Evolutionary conservation across 1,140 invertebrate species (phyloP).

Genomic region (Ericerus pela): DNA sequence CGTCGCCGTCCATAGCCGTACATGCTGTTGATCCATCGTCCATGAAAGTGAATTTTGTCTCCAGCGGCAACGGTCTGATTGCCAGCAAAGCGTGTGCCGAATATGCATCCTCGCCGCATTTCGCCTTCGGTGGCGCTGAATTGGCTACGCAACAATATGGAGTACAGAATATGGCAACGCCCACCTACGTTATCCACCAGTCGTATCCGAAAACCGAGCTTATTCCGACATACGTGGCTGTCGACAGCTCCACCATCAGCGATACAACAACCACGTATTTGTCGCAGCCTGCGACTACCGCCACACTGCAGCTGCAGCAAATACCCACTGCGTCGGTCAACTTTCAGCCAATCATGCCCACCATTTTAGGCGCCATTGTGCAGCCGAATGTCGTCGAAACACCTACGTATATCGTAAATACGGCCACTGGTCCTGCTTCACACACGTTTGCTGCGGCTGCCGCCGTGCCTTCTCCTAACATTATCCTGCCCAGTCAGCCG

Average conservation of each 20-base stretch:
- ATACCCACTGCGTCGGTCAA: slow-evolving; percentile 32
- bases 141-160: background rate
- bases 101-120: background rate
- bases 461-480: background rate
- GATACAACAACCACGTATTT: background rate
- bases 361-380: slow-evolving; percentile 46
- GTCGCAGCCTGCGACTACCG: background rate
- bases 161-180: background rate
- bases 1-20: too few species aligned
- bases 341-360: slow-evolving; percentile 32
- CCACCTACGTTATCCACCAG: background rate
- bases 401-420: slow-evolving; percentile 14
- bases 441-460: too few species aligned
- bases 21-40: too few species aligned
- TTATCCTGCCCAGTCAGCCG: slow-evolving; percentile 48
- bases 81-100: background rate
- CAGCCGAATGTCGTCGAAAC: slow-evolving; percentile 44
- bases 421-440: background rate
- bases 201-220: background rate
- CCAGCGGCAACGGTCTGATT: too few species aligned
- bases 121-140: background rate
- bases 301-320: background rate
- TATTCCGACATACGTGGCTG: background rate
- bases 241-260: background rate
- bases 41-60: too few species aligned